Conservation (phyloP, 2,113 vertebrate species). For the Origma solitaria region DNA sequence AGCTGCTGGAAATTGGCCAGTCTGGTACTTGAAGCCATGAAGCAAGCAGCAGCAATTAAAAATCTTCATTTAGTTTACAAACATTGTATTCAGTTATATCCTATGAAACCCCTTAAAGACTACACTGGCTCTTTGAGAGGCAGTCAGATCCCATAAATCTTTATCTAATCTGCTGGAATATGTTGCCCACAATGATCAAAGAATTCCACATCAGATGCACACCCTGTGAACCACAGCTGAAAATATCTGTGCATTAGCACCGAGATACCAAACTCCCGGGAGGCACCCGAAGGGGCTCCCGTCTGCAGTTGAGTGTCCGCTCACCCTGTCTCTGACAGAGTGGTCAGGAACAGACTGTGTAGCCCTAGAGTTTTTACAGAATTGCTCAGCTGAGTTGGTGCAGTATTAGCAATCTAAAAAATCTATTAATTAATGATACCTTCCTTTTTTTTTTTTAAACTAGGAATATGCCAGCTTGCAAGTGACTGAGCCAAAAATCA, state of each 20-base stretch:
- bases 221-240: slow-evolving; percentile 47
- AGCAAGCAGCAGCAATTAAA: neutral
- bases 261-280: neutral
- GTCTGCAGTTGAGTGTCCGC: neutral
- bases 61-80: neutral
- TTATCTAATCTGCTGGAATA: slow-evolving; percentile 10
- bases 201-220: neutral
- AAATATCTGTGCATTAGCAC: slow-evolving; percentile 64
- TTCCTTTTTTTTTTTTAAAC: slow-evolving; percentile 2
- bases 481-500: slow-evolving; percentile 82
- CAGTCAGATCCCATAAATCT: neutral
- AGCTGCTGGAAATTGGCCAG: neutral
- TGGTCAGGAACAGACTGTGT: neutral
- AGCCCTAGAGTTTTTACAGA: neutral
- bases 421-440: neutral
- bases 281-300: neutral
- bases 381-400: neutral
- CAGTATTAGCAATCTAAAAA: neutral
- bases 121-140: neutral
- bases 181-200: slow-evolving; percentile 6
- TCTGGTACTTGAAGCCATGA: neutral
- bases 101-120: neutral
- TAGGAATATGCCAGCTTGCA: slow-evolving; percentile 88
- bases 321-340: neutral
- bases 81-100: neutral